These are phyloP conservation scores for Antheraea yamamai DNA, from an alignment of 2,888 invertebrate species.

Conservation along the genomic window DNA sequence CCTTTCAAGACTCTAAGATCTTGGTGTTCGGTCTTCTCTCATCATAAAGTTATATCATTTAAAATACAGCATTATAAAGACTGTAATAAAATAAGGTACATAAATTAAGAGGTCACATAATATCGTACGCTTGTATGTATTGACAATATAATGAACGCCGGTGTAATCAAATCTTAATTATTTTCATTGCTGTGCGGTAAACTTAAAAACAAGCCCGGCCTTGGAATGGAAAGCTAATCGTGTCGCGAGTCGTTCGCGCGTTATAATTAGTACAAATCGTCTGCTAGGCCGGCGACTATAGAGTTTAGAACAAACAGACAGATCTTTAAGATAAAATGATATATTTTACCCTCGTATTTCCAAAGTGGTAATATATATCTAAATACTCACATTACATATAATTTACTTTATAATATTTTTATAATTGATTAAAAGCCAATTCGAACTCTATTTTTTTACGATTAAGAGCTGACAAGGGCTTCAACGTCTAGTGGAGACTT, in stretches of 20 bases:
- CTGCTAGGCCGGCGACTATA: constrained; percentile 50
- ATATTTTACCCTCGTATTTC: not conserved
- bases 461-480: not conserved
- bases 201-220: constrained; percentile 31
- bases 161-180: constrained; percentile 4
- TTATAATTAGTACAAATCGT: constrained; percentile 81
- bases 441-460: not conserved
- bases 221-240: constrained; percentile 72
- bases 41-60: not conserved
- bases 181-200: constrained; percentile 31
- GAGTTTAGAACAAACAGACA: constrained; percentile 51
- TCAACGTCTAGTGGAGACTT: not conserved
- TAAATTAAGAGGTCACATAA: not conserved
- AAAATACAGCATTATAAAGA: not conserved
- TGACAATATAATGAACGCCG: not conserved
- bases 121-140: not conserved
- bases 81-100: not conserved
- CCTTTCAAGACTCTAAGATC: no score
- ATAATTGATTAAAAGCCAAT: not conserved
- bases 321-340: not conserved
- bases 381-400: not conserved
- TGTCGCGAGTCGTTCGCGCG: constrained; percentile 73
- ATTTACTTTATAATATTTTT: not conserved
- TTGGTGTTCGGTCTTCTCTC: no score
- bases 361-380: not conserved